A percentile compares a stretch with the other conserved stretches of the same genome.
Conservation (phyloP, 2,888 invertebrate genomes). For the Labia minor region DNA sequence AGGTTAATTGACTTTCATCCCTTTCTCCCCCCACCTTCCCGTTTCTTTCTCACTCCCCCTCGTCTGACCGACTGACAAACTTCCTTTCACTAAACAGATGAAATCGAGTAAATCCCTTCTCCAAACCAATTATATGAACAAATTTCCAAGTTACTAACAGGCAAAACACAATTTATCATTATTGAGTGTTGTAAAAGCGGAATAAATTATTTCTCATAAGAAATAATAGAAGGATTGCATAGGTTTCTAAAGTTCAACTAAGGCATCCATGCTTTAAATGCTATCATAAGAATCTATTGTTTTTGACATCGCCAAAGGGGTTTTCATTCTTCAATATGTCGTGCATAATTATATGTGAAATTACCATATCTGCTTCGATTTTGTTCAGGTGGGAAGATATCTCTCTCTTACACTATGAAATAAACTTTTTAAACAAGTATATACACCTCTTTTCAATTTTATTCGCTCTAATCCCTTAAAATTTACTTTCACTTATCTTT, state of each 20-base stretch:
- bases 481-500: no score
- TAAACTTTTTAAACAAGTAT: no score
- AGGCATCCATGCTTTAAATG: background rate
- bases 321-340: background rate
- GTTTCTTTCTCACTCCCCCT: no score
- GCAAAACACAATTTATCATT: background rate
- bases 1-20: no score
- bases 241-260: background rate
- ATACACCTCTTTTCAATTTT: no score
- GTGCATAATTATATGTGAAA: conserved; percentile 1
- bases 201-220: background rate
- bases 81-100: background rate
- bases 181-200: conserved; percentile 8
- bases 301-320: background rate
- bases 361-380: background rate
- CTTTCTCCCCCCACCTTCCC: no score
- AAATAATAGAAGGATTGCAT: background rate
- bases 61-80: no score
- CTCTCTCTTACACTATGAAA: background rate
- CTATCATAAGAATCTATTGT: background rate
- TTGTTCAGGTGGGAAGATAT: background rate
- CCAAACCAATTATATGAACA: conserved; percentile 2
- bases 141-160: background rate
- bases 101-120: background rate
- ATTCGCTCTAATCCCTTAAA: no score